phyloP scores from a whole-genome alignment of 2,888 invertebrate genomes.

The Drosophila flavopinicola region DNA sequence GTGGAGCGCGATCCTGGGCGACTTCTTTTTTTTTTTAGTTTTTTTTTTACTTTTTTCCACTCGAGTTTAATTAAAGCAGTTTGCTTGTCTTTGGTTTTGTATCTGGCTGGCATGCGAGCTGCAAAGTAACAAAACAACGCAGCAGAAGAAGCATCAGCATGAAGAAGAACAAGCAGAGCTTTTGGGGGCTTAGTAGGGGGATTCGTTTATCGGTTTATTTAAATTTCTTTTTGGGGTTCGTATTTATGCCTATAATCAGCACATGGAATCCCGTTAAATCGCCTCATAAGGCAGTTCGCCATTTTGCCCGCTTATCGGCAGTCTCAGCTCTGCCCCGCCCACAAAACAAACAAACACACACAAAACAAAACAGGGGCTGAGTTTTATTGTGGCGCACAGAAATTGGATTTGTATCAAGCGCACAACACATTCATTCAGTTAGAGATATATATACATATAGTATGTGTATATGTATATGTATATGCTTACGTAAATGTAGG shows the following conservation, averaged over 20 bases:
- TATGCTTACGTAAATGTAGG: conserved; percentile 29
- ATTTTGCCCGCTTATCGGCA: conserved; percentile 76
- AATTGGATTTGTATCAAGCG: conserved; percentile 78
- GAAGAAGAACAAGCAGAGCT: conserved; percentile 20
- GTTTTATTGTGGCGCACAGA: conserved; percentile 72
- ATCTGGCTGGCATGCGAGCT: conserved; percentile 43
- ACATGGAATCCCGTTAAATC: conserved; percentile 80
- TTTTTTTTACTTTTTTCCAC: conserved; percentile 6
- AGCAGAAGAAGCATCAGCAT: conserved; percentile 2
- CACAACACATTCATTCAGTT: conserved; percentile 26
- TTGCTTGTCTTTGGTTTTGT: conserved; percentile 67
- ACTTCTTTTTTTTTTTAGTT: conserved; percentile 26
- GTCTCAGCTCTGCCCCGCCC: conserved; percentile 44
- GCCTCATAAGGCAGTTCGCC: conserved; percentile 78
- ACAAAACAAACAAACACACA: conserved; percentile 20
- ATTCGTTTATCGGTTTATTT: conserved; percentile 79
- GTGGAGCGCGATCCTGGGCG: conserved; percentile 44
- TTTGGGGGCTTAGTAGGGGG: conserved; percentile 60
- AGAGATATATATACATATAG: conserved; percentile 22
- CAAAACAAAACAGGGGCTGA: conserved; percentile 38
- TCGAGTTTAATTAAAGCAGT: conserved; percentile 72
- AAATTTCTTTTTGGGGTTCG: conserved; percentile 67
- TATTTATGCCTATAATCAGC: conserved; percentile 79
- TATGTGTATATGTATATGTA: conserved; percentile 21
- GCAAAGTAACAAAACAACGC: not conserved